Evolutionary conservation across 1,140 invertebrate genomes (phyloP).

Genomic region (Drosophila arizonae): DNA sequence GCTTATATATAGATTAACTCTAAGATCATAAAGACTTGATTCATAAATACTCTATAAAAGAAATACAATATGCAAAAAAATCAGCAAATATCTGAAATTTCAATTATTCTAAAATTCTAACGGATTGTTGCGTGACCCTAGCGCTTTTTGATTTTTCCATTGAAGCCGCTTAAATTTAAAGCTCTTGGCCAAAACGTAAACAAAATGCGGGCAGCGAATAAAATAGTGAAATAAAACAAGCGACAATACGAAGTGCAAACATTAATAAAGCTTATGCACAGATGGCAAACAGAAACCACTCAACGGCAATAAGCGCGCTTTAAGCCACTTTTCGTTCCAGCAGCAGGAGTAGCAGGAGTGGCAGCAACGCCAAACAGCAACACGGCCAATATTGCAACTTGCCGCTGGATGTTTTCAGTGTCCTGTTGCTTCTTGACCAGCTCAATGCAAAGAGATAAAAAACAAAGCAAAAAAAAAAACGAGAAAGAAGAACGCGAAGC

Average conservation of each 20-base stretch:
- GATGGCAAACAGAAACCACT: conserved; percentile 78
- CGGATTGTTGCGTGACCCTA: too few relatives aligned
- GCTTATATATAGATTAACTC: neutral
- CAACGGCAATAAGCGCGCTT: conserved; percentile 70
- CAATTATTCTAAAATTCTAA: too few relatives aligned
- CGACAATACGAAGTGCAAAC: conserved; percentile 58
- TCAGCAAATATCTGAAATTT: too few relatives aligned
- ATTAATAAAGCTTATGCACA: conserved; percentile 68
- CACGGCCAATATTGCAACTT: neutral
- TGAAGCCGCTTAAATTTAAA: conserved; percentile 12
- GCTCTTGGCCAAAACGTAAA: neutral
- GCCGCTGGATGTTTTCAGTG: neutral
- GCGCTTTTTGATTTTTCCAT: neutral
- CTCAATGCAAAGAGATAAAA: conserved; percentile 8
- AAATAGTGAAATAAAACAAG: conserved; percentile 17
- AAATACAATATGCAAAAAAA: neutral
- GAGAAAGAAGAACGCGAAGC: too few relatives aligned
- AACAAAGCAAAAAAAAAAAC: too few relatives aligned
- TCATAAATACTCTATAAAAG: neutral
- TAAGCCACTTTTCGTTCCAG: conserved; percentile 74
- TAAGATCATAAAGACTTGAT: neutral
- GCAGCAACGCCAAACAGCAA: neutral
- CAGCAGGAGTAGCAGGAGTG: neutral
- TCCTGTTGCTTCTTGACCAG: conserved; percentile 22
- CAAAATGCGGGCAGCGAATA: conserved; percentile 19